These are phyloP conservation scores for Vanacampus margaritifer DNA, from an alignment of 2,113 vertebrate genomes.

Conservation along the genomic window DNA sequence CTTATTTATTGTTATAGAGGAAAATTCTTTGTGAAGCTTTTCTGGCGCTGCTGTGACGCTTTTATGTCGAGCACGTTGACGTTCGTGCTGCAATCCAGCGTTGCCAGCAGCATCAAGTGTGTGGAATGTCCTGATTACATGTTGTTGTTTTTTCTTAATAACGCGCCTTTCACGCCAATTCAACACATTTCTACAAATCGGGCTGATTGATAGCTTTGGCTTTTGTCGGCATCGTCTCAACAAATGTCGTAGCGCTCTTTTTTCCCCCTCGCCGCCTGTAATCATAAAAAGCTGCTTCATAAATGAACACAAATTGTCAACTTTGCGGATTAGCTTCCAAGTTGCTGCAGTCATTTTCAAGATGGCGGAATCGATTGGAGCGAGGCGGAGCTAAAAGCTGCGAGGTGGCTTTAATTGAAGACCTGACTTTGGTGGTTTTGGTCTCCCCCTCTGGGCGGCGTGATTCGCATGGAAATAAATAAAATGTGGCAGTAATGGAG, in stretches of 20 bases:
- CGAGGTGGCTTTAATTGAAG: conserved; percentile 4
- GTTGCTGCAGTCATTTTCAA: background rate
- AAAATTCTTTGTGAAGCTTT: background rate
- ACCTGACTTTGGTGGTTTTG: conserved; percentile 5
- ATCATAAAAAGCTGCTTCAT: background rate
- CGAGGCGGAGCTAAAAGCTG: background rate
- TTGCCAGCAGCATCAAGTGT: background rate
- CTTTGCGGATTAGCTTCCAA: background rate
- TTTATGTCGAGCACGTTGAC: background rate
- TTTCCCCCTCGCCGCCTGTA: background rate
- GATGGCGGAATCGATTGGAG: background rate
- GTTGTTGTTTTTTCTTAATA: background rate
- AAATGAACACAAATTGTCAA: background rate
- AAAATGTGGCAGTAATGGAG: conserved; percentile 6
- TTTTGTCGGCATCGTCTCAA: background rate
- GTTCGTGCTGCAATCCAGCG: background rate
- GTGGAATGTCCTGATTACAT: background rate
- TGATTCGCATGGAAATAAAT: conserved; percentile 3
- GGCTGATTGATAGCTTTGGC: background rate
- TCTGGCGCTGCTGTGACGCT: background rate
- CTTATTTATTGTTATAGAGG: background rate
- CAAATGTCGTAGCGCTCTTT: background rate
- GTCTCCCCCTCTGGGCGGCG: background rate
- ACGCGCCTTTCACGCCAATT: background rate
- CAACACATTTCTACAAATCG: background rate